Conservation (phyloP, 2,888 invertebrate species). For the Limnephilus rhombicus region DNA sequence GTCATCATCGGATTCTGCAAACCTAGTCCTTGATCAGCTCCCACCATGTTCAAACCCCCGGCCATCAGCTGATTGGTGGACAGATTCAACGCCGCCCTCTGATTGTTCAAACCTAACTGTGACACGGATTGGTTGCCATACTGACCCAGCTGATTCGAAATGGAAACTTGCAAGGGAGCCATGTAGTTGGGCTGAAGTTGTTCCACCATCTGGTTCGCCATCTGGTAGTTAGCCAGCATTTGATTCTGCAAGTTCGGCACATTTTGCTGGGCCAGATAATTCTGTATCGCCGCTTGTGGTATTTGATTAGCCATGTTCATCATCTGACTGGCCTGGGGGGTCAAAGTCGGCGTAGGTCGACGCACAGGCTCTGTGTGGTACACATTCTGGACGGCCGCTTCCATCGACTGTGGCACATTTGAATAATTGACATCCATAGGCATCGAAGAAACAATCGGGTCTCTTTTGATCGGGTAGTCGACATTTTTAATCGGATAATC, state of each 20-base stretch:
- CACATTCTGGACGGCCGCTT: constrained; percentile 59
- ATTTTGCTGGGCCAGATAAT: constrained; percentile 61
- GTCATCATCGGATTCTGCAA: constrained; percentile 68
- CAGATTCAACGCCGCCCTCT: constrained; percentile 66
- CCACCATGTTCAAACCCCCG: constrained; percentile 56
- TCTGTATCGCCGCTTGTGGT: constrained; percentile 66
- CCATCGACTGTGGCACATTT: constrained; percentile 14
- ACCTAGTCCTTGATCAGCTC: constrained; percentile 52
- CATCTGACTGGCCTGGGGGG: constrained; percentile 68
- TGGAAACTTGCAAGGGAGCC: constrained; percentile 64
- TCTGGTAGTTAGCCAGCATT: constrained; percentile 60
- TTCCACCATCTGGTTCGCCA: constrained; percentile 58
- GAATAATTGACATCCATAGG: constrained; percentile 42
- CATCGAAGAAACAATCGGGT: constrained; percentile 16
- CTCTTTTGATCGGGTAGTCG: constrained; percentile 27
- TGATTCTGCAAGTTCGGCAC: constrained; percentile 60
- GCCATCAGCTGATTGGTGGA: constrained; percentile 66
- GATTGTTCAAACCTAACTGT: constrained; percentile 66
- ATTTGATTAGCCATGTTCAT: constrained; percentile 67
- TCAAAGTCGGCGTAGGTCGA: constrained; percentile 66
- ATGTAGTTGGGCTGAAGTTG: constrained; percentile 64
- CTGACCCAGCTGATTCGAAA: constrained; percentile 67
- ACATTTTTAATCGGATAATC: not conserved
- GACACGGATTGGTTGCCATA: constrained; percentile 67
- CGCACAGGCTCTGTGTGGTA: constrained; percentile 66